Evolutionary conservation across 53 echinoderm and acorn worm genomes (phyloP).

Genomic region (Henricia sp.): DNA sequence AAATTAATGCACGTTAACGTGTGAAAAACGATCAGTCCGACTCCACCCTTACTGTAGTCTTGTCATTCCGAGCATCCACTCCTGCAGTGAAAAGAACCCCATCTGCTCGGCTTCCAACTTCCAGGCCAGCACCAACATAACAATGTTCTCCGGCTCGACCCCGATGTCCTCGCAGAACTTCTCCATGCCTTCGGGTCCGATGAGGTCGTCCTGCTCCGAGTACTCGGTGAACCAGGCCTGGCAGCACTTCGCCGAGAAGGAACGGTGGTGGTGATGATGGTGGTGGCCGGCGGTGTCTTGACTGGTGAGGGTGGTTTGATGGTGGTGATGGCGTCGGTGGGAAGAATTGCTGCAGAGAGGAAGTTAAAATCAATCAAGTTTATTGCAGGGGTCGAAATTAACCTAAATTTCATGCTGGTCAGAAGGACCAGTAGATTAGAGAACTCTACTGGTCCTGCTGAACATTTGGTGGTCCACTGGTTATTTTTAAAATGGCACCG

Average conservation of each 20-base stretch:
- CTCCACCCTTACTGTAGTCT: constrained; percentile 97
- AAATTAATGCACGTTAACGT: no score
- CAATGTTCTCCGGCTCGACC: constrained; percentile 96
- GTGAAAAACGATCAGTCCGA: no score
- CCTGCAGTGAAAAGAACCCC: constrained; percentile 95
- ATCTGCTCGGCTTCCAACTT: constrained; percentile 92
- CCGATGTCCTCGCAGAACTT: constrained; percentile 99
- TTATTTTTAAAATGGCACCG: no score
- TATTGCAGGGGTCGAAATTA: no score
- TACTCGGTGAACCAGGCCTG: constrained; percentile 92
- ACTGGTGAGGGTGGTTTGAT: constrained; percentile 38
- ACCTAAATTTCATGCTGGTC: no score
- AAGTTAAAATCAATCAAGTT: no score
- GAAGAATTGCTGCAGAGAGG: constrained; percentile 26
- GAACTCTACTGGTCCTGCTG: no score
- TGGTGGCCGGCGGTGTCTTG: constrained; percentile 30
- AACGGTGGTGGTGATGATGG: no score
- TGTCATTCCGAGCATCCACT: constrained; percentile 98
- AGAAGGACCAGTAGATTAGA: no score
- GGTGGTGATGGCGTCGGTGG: constrained; percentile 51
- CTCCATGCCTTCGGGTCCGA: constrained; percentile 98
- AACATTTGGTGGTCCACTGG: no score
- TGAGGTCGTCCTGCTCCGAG: constrained; percentile 54
- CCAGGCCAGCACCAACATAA: constrained; percentile 98
- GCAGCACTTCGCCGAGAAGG: constrained; percentile 87